Evolutionary conservation across 2,888 invertebrate genomes (phyloP), one percentile per base, ranked within the genome.

Genomic region (Chymomyza amoena): DNA sequence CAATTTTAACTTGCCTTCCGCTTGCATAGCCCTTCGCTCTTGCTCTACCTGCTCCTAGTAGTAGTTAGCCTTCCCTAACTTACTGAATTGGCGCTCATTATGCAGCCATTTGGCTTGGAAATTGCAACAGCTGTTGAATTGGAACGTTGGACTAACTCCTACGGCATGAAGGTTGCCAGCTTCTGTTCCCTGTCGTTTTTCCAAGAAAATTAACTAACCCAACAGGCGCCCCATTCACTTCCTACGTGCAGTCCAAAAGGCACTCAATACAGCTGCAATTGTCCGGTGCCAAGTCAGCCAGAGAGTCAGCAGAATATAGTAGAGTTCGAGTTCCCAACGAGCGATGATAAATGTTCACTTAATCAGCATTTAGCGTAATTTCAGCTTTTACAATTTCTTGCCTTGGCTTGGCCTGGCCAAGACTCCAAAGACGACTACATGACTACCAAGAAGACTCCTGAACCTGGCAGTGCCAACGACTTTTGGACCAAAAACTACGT

Each of bases 291-390:
- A 45, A 45, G 39, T 45, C 39, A 45, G 18, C n/a, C 54, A 20
- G 20, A 18, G 54, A 54, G 54, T 54, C 54, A 18, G 57, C 25
- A 13, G 3, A 15, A 61, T 51, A 69, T 66, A 25, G 32, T n/a
- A 45, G 20, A 18, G 52, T 18, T 25, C 63, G 54, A 60, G 61
- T 73, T 73, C 61, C 73, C 88, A 84, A 84, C 83, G 74, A 84
- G 83, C 88, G 79, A 89, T 91, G 90, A 90, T 91, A 90, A 91
- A 90, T 91, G 89, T 89, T 83, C 90, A 90, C 91, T 91, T 90
- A 91, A 91, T 91, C 91, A 91, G 91, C 91, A 90, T 91, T 90
- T 90, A 90, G 91, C 91, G 90, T 90, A 90, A 90, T 90, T 90
- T 91, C 82, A 91, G 91, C 90, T 89, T 81, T 89, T 86, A 86